These are phyloP conservation scores for Ophthalmolycus amberensis DNA, from an alignment of 2,113 vertebrate species.

Conservation along the genomic window DNA sequence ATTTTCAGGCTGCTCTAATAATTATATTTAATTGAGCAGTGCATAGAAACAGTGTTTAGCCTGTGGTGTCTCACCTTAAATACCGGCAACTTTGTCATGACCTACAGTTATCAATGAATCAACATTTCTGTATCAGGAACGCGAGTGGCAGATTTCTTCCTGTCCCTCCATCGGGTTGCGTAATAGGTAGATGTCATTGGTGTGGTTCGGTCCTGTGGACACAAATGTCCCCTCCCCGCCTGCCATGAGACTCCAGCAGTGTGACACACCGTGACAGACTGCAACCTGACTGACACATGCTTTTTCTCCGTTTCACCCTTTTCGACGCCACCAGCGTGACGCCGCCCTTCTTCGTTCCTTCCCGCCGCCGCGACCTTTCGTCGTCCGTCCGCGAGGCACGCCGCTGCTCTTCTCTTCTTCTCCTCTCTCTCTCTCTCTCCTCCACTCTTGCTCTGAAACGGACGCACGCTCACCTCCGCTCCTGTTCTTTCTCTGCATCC, in stretches of 20 bases:
- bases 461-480: not conserved
- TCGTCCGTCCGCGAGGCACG: constrained; percentile 49
- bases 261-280: constrained; percentile 13
- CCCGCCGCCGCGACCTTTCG: constrained; percentile 54
- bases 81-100: not conserved
- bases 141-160: not conserved
- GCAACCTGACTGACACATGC: constrained; percentile 5
- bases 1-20: no score
- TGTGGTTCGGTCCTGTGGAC: not conserved
- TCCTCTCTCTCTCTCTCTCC: constrained; percentile 1
- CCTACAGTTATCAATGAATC: not conserved
- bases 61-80: no score
- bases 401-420: constrained; percentile 45
- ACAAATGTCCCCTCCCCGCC: no score
- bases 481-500: not conserved
- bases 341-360: constrained; percentile 39
- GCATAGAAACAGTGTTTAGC: no score
- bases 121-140: not conserved
- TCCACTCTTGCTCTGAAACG: constrained; percentile 4
- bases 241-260: not conserved
- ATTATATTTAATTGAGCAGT: no score
- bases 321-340: constrained; percentile 24
- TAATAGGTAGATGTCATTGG: not conserved
- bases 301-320: constrained; percentile 36
- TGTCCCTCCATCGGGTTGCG: not conserved